These are phyloP conservation scores for Thereva unica DNA, from an alignment of 2,888 invertebrate genomes.

Conservation along the genomic window DNA sequence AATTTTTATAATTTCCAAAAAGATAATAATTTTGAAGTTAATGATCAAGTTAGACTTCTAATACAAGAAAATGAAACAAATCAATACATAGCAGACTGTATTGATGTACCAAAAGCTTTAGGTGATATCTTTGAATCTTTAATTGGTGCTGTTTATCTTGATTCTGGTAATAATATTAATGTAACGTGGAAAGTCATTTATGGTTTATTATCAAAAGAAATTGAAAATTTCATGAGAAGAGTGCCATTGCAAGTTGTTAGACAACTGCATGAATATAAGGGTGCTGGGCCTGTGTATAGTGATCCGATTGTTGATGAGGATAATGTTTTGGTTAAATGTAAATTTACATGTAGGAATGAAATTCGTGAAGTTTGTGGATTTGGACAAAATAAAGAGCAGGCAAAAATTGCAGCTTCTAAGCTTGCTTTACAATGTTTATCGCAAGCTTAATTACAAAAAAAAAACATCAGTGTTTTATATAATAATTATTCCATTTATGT, in stretches of 20 bases:
- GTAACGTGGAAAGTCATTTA: slow-evolving; percentile 82
- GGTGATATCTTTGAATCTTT: slow-evolving; percentile 94
- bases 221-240: slow-evolving; percentile 76
- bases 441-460: not conserved
- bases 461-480: too few relatives aligned
- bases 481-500: too few relatives aligned
- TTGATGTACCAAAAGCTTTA: slow-evolving; percentile 86
- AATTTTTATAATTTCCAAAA: slow-evolving; percentile 54
- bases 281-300: slow-evolving; percentile 72
- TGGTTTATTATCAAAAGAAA: slow-evolving; percentile 82
- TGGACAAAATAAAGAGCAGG: slow-evolving; percentile 70
- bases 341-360: slow-evolving; percentile 65
- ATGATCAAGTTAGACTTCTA: slow-evolving; percentile 53
- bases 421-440: slow-evolving; percentile 66
- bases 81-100: slow-evolving; percentile 65
- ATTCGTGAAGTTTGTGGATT: slow-evolving; percentile 68
- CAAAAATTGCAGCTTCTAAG: slow-evolving; percentile 79
- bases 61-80: slow-evolving; percentile 49
- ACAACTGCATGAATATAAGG: slow-evolving; percentile 79
- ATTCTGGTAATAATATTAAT: slow-evolving; percentile 73
- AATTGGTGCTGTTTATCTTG: slow-evolving; percentile 88
- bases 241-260: slow-evolving; percentile 92
- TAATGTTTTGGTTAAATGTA: slow-evolving; percentile 65
- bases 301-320: slow-evolving; percentile 49
- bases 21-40: slow-evolving; percentile 50